These are phyloP conservation scores for Ceratosolen solmsi DNA, from an alignment of 1,140 invertebrate genomes.

Conservation along the genomic window DNA sequence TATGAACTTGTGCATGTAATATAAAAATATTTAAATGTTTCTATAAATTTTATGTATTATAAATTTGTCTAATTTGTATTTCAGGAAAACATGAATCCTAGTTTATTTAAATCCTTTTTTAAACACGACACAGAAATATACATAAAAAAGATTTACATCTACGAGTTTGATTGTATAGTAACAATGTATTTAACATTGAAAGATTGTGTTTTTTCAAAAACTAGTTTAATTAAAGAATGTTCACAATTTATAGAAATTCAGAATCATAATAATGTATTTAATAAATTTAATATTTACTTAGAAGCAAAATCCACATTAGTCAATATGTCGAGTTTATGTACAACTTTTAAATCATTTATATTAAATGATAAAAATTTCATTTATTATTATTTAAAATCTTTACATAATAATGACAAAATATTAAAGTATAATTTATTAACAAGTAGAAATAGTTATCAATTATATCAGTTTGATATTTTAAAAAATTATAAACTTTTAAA, in stretches of 20 bases:
- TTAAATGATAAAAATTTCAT: conserved; percentile 21
- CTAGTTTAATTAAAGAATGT: no score
- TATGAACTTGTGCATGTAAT: no score
- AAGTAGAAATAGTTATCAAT: not conserved
- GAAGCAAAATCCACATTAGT: not conserved
- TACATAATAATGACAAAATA: not conserved
- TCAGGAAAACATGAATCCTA: not conserved
- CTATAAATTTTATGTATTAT: no score
- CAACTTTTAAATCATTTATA: not conserved
- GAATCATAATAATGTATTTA: not conserved
- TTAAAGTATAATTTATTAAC: conserved; percentile 16
- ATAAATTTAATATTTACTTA: conserved; percentile 12
- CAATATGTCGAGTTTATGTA: not conserved
- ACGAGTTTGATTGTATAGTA: not conserved
- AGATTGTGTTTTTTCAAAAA: not conserved
- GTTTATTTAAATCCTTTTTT: not conserved
- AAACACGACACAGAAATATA: not conserved
- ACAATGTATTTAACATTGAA: conserved; percentile 4
- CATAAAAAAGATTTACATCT: conserved; percentile 23
- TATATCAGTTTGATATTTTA: conserved; percentile 8
- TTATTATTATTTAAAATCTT: not conserved
- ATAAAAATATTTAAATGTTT: no score
- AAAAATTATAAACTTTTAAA: conserved; percentile 28
- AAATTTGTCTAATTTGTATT: not conserved
- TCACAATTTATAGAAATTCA: not conserved